A percentile compares a stretch with the other conserved stretches of the same genome.
These are phyloP conservation scores for Lagria hirta DNA, from an alignment of 2,888 invertebrate genomes.

Conservation along the genomic window DNA sequence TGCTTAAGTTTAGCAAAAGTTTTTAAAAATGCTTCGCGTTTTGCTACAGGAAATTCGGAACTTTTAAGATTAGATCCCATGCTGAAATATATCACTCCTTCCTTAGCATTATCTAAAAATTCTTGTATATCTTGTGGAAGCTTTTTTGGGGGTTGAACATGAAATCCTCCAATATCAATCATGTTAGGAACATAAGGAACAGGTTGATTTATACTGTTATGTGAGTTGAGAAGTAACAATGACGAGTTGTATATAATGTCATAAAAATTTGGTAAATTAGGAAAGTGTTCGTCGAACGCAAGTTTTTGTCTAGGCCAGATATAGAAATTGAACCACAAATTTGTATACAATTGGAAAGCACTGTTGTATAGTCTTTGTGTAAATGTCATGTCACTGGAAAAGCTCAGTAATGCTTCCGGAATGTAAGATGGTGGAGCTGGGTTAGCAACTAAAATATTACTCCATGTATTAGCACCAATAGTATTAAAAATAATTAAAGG, in stretches of 20 bases:
- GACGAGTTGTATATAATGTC: slow-evolving; percentile 39
- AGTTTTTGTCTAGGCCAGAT: slow-evolving; percentile 33
- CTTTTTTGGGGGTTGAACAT: slow-evolving; percentile 42
- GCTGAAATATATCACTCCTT: slow-evolving; percentile 61
- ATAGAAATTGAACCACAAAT: no score
- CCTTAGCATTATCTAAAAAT: slow-evolving; percentile 55
- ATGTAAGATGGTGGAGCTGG: slow-evolving; percentile 57
- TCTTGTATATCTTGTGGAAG: slow-evolving; percentile 54
- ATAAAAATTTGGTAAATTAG: slow-evolving; percentile 34
- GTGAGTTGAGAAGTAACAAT: slow-evolving; percentile 46
- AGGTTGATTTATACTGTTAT: slow-evolving; percentile 56
- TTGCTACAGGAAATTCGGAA: slow-evolving; percentile 57
- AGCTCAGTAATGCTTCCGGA: slow-evolving; percentile 53
- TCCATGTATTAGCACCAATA: slow-evolving; percentile 52
- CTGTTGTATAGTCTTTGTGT: slow-evolving; percentile 58
- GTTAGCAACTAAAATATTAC: slow-evolving; percentile 55
- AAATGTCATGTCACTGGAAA: slow-evolving; percentile 54
- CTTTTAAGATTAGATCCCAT: slow-evolving; percentile 63
- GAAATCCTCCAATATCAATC: slow-evolving; percentile 61
- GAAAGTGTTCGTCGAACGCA: slow-evolving; percentile 39
- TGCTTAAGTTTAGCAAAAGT: slow-evolving; percentile 62
- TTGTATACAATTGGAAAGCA: neutral
- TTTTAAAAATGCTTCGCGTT: slow-evolving; percentile 58
- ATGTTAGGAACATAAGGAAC: slow-evolving; percentile 59
- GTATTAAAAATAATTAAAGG: slow-evolving; percentile 51